Percentiles rank a stretch among this genome's conserved stretches.
Conservation (phyloP, 2,797 vertebrate genomes). For the Chaetophractus vellerosus region DNA sequence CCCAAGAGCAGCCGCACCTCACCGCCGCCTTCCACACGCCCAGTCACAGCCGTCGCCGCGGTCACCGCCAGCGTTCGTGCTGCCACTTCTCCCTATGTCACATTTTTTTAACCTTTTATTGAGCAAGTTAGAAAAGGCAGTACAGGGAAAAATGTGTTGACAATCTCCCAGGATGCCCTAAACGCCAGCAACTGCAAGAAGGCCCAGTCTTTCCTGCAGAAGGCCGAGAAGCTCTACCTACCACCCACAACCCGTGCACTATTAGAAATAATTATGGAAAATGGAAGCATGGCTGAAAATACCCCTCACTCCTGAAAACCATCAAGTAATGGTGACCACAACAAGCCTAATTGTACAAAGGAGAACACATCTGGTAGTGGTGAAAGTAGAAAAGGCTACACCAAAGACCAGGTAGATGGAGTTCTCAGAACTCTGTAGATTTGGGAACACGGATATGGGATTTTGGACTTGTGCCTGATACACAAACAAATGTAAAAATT, state of each 20-base stretch:
- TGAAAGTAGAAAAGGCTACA: slow-evolving; percentile 94
- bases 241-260: slow-evolving; percentile 86
- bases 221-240: too few species aligned
- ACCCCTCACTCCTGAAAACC: slow-evolving; percentile 92
- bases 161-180: too few species aligned
- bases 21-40: too few species aligned
- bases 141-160: background rate
- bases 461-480: too few species aligned
- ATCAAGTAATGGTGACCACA: slow-evolving; percentile 88
- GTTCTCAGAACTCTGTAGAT: slow-evolving; percentile 91
- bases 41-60: too few species aligned
- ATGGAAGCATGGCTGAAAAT: slow-evolving; percentile 94
- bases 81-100: background rate
- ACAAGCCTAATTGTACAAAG: slow-evolving; percentile 86
- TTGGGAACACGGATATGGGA: too few species aligned
- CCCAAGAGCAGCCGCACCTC: too few species aligned
- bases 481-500: too few species aligned
- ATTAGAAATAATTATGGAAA: slow-evolving; percentile 94
- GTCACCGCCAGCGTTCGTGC: too few species aligned
- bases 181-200: too few species aligned
- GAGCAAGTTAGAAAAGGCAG: background rate
- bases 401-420: slow-evolving; percentile 96
- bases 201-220: too few species aligned
- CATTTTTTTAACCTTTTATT: background rate
- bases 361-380: slow-evolving; percentile 87